Conservation (phyloP, 2,113 vertebrate species). For the Lagopus muta region DNA sequence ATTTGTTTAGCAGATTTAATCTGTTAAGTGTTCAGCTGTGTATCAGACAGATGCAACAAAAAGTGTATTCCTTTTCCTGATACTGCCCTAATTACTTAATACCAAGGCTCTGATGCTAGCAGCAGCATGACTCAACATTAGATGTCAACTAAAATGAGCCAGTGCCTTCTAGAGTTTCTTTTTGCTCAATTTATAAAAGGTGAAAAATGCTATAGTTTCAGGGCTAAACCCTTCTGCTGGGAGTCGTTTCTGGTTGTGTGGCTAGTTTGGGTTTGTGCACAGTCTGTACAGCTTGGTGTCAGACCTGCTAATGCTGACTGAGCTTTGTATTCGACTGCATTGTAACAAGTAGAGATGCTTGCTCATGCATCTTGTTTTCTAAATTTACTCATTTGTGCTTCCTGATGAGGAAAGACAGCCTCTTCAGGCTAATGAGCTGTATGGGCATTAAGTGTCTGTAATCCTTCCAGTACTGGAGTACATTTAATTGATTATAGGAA, state of each 20-base stretch:
- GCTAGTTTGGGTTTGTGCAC: neutral
- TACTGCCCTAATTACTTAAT: neutral
- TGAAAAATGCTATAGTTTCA: neutral
- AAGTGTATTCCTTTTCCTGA: neutral
- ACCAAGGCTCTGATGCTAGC: neutral
- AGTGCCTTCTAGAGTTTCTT: neutral
- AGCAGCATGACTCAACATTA: neutral
- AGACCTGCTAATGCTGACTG: neutral
- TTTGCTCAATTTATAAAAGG: neutral
- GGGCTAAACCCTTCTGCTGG: neutral
- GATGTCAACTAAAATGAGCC: neutral
- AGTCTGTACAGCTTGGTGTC: accelerated
- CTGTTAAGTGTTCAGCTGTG: neutral
- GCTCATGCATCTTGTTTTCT: neutral
- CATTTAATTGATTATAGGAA: neutral
- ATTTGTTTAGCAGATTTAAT: neutral
- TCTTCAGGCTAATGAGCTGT: neutral
- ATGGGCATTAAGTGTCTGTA: neutral
- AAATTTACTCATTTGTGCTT: neutral
- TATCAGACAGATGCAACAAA: neutral
- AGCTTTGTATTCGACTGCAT: neutral
- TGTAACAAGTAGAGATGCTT: neutral
- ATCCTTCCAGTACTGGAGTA: neutral
- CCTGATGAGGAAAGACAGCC: neutral
- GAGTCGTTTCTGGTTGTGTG: neutral